These are phyloP conservation scores for Notechis scutatus DNA, from an alignment of 2,113 vertebrate genomes.

Conservation along the genomic window DNA sequence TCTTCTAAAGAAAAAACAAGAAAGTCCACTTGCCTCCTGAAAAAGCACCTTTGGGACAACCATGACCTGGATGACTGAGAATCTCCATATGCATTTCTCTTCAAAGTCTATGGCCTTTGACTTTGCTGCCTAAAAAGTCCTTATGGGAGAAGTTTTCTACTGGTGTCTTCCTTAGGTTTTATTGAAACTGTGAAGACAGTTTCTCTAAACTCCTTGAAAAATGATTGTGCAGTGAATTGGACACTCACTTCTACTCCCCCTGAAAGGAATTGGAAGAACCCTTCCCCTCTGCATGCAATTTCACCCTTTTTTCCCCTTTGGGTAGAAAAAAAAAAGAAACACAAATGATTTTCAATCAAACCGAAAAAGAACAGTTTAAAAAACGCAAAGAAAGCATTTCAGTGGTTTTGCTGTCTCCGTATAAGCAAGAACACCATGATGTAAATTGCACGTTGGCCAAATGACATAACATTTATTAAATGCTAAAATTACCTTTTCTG, in stretches of 20 bases:
- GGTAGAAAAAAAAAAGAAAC: not conserved
- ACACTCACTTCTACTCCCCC: not conserved
- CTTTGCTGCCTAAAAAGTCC: not conserved
- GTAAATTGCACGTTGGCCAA: conserved; percentile 15
- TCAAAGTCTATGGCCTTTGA: not conserved
- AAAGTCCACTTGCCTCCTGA: too few species aligned
- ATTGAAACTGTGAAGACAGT: not conserved
- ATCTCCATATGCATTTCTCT: not conserved
- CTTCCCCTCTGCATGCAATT: not conserved
- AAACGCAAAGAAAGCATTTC: not conserved
- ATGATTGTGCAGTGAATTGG: not conserved
- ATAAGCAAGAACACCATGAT: conserved; percentile 24
- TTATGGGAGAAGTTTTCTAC: not conserved
- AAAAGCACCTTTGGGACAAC: too few species aligned
- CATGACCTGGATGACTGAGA: too few species aligned
- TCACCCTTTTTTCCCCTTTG: not conserved
- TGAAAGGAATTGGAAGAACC: not conserved
- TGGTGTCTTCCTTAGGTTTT: not conserved
- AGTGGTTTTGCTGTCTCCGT: not conserved
- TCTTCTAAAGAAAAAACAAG: too few species aligned
- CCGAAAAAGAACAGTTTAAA: not conserved
- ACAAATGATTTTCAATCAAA: not conserved
- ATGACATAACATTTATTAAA: conserved; percentile 19
- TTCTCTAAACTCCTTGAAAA: not conserved
- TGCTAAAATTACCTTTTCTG: conserved; percentile 74